These are phyloP conservation scores for Crocodylus rhombifer DNA, from an alignment of 2,797 vertebrate genomes.

Conservation along the genomic window DNA sequence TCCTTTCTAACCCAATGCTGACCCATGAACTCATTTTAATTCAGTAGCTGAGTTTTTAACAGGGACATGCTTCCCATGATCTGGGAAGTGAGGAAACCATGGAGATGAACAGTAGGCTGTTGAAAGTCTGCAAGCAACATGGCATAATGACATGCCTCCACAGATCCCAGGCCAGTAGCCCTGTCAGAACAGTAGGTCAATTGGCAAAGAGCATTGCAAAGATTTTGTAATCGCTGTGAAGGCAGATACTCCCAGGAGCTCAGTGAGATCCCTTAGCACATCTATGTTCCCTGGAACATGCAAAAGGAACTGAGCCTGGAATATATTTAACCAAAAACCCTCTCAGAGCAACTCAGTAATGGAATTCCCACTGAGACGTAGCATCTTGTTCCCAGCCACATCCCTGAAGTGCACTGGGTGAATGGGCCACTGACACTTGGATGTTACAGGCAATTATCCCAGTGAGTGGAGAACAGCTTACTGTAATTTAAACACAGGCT, in stretches of 20 bases:
- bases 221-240: neutral
- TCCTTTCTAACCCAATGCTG: neutral
- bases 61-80: neutral
- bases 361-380: neutral
- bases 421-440: neutral
- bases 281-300: fast-evolving
- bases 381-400: neutral
- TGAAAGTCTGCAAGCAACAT: neutral
- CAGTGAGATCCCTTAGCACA: neutral
- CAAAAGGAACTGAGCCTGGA: fast-evolving
- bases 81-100: neutral
- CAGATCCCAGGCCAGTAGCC: neutral
- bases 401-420: neutral
- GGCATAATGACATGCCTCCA: neutral
- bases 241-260: neutral
- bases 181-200: neutral
- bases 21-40: neutral
- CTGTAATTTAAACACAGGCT: neutral
- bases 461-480: neutral
- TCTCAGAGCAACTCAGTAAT: neutral
- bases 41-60: neutral
- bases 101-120: conserved; percentile 17
- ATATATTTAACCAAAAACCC: neutral
- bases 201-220: neutral
- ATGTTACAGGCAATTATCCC: neutral